Evolutionary conservation across 2,888 invertebrate genomes (phyloP).

Genomic region (Xylophagus ater): DNA sequence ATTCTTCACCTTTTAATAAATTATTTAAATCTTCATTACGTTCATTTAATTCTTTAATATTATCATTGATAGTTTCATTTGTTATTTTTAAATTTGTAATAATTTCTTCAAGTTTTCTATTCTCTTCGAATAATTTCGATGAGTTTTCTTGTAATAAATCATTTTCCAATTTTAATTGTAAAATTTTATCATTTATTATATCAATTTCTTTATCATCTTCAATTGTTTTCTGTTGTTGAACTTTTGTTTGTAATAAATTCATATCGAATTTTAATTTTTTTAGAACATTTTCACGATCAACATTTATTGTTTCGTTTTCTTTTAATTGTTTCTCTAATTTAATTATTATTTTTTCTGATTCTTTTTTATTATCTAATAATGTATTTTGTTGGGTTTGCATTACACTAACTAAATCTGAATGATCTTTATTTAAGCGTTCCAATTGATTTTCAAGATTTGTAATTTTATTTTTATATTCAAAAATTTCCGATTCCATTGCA

Average conservation of each 20-base stretch:
- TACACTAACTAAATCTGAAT: constrained; percentile 24
- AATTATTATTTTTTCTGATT: constrained; percentile 21
- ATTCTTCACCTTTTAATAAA: too few species aligned
- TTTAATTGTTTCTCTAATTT: constrained; percentile 21
- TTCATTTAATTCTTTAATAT: too few species aligned
- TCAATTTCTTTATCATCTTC: constrained; percentile 16
- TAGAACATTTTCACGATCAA: too few species aligned
- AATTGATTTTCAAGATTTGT: constrained; percentile 24
- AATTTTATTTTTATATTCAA: constrained; percentile 22
- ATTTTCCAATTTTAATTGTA: too few species aligned
- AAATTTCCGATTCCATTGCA: constrained; percentile 19
- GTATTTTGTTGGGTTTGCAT: constrained; percentile 23
- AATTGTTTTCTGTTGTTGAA: constrained; percentile 15
- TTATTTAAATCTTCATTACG: too few species aligned
- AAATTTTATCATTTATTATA: too few species aligned
- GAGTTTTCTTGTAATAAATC: too few species aligned
- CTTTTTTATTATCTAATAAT: constrained; percentile 21
- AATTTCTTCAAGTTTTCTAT: too few species aligned
- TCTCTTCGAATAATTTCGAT: too few species aligned
- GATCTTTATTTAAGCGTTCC: constrained; percentile 25
- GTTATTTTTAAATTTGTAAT: too few species aligned
- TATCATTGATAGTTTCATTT: too few species aligned
- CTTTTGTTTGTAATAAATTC: constrained; percentile 11
- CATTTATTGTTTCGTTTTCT: constrained; percentile 13
- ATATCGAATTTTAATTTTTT: constrained; percentile 17